Percentiles rank a stretch among this genome's conserved stretches.
Conservation (phyloP, 2,113 vertebrate species). For the Phalacrocorax pelagicus region DNA sequence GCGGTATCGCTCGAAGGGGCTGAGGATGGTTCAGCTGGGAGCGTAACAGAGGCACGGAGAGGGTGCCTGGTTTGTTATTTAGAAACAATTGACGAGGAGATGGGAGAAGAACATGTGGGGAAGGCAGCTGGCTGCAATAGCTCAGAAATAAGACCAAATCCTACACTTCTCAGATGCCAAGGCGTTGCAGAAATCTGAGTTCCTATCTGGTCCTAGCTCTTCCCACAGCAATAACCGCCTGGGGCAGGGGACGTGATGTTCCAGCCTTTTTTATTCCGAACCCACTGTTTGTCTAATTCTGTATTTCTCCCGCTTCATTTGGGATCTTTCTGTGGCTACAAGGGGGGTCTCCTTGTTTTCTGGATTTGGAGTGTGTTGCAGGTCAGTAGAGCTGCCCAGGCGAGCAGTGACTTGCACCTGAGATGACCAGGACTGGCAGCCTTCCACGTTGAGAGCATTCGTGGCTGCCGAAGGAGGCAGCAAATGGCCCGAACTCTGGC, state of each 20-base stretch:
- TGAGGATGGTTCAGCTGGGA: not conserved
- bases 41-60: rapidly evolving
- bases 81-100: not conserved
- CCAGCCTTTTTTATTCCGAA: not conserved
- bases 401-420: not conserved
- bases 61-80: not conserved
- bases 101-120: not conserved
- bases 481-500: not conserved
- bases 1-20: too few relatives aligned
- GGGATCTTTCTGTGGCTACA: not conserved
- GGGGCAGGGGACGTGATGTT: not conserved
- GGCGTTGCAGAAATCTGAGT: not conserved
- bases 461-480: not conserved
- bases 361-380: not conserved
- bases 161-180: not conserved
- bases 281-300: not conserved
- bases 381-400: not conserved
- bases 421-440: not conserved
- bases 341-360: not conserved
- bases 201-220: not conserved
- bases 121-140: not conserved
- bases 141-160: not conserved
- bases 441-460: rapidly evolving
- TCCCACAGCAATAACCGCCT: not conserved
- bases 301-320: not conserved